Evolutionary conservation across 2,113 vertebrate species (phyloP), one percentile per base, ranked within the genome.

Genomic region (Ahaetulla prasina): DNA sequence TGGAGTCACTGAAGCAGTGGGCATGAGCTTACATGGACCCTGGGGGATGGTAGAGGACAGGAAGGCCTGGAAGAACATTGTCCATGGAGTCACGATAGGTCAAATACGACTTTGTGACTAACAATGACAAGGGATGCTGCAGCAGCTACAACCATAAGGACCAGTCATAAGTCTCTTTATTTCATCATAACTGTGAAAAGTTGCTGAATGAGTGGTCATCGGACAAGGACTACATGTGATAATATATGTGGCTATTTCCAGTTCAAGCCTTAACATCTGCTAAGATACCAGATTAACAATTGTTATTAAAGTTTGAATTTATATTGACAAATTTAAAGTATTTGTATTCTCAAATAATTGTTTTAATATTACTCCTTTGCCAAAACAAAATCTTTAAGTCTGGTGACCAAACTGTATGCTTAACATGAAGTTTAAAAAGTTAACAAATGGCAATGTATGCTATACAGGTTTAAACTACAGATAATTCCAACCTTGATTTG

Each of bases 401-500:
- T 86, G 52, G 8, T 90, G 89, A 14, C 47, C 5, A 87, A 43
- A 92, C 91, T 84, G 49, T 89, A 52, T 91, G 87, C 47, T 93
- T 57, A 87, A 4, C 35, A 92, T 85, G 74, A 84, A 60, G 52
- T 18, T 22, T 50, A 55, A 8, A 23, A 90, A 50, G 92, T 74
- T 92, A 94, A 7, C 30, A 92, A n/a, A 11, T 90, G 57, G 35
- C 86, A 86, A 84, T 90, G 92, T 87, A 89, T 18, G 7, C 57
- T 14, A 74, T 22, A 50, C 25, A 20, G 89, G 49, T 89, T 91
- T 92, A 53, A 93, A 60, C 91, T 60, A 68, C 35, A 92, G 85
- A 88, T 90, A 49, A 7, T 91, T 94, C 92, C 68, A 92, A 87
- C 9, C 23, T 94, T 0, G 91, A 93, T 90, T 4, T 92, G 85